Base-by-base conservation (phyloP, 1,140 invertebrate genomes). In the Lucilia cuprina region DNA sequence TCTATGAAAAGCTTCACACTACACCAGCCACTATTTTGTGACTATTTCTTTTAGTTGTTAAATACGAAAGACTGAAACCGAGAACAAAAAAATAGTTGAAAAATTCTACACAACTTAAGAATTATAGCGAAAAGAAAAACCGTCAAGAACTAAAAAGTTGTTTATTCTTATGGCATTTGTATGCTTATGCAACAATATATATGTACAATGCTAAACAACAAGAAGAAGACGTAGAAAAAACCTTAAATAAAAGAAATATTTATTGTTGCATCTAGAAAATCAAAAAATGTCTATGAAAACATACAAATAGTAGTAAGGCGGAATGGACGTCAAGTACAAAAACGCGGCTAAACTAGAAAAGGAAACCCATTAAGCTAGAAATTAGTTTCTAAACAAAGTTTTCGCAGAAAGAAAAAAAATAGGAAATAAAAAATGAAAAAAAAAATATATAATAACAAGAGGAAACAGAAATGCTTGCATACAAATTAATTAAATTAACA, bases 1-100 rank as follows among this genome's bases (percentile, higher is more conserved):
- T 80, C 77, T 80, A 12, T n/a, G 77, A 21, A 80, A 78, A 49
- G 77, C 77, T 50, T 80, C 49, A 49, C 77, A 80, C 41, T 80
- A 47, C 77, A 80, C 34, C 75, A 41, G 41, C 75, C n/a, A 17
- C 75, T n/a, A 60, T 17, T 17, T 14, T 60, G n/a, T 60, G 55
- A 60, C 55, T 60, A 60, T 60, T 60, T 60, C 55, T n/a, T n/a
- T n/a, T n/a, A 60, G 17, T 60, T 60, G 5, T 5, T n/a, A 60
- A 14, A 17, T 10, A 14, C 13, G 12, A 55, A 55, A 12, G 1
- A 60, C 55, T 7, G 14, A 7, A 60, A 14, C 14, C 55, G 14
- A 60, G 13, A n/a, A n/a, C 55, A 60, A 60, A 17, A 60, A 60
- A n/a, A 14, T 5, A 70, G n/a, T n/a, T 21, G 10, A 10, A 21